Evolutionary conservation across 2,113 vertebrate species (phyloP).

Genomic region (Protobothrops mucrosquamatus): DNA sequence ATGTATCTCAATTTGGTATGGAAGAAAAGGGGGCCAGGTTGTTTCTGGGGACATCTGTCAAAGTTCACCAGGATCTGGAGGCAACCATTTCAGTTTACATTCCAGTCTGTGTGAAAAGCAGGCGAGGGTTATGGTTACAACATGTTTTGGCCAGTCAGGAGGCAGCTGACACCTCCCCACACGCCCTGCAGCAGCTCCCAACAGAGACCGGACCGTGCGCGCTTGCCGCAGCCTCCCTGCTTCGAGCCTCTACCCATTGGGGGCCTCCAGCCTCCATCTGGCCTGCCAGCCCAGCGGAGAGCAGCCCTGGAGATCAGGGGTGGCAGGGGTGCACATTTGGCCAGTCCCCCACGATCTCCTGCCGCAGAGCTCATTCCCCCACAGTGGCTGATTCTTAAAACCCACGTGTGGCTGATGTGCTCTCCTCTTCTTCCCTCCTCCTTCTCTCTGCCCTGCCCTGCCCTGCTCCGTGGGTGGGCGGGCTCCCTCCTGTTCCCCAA

Average conservation of each 20-base stretch:
- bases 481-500: slow-evolving; percentile 51
- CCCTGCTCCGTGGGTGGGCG: background rate
- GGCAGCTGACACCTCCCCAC: background rate
- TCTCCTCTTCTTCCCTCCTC: background rate
- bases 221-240: background rate
- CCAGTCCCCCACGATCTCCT: background rate
- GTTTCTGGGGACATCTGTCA: background rate
- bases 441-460: slow-evolving; percentile 2
- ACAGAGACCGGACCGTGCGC: background rate
- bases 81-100: background rate
- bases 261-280: background rate
- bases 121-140: too few species aligned
- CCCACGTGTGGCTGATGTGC: background rate
- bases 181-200: background rate
- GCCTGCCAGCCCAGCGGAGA: background rate
- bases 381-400: slow-evolving; percentile 26
- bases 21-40: too few species aligned
- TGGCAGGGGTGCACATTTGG: background rate
- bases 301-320: background rate
- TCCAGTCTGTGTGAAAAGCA: background rate
- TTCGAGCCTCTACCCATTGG: background rate
- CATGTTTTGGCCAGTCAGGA: too few species aligned
- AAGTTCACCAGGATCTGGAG: background rate
- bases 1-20: background rate
- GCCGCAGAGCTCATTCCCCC: background rate